Percentiles rank a stretch among this genome's conserved stretches.
Evolutionary conservation across 2,113 vertebrate species (phyloP).

Genomic region (Chaetodon trifascialis): DNA sequence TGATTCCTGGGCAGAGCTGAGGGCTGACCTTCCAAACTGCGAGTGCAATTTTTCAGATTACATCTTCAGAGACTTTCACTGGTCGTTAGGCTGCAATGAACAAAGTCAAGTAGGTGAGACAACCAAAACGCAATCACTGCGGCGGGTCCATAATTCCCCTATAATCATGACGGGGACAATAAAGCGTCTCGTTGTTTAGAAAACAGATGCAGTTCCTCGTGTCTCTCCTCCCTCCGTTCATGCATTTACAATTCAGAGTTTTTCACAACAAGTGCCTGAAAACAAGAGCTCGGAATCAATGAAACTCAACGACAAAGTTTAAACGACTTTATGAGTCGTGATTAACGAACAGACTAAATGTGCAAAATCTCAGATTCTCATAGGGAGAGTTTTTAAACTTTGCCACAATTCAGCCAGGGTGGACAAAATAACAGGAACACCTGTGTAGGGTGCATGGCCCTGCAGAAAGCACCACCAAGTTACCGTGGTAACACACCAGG

Average conservation of each 20-base stretch:
- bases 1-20: neutral
- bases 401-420: neutral
- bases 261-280: neutral
- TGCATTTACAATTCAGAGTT: neutral
- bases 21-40: conserved; percentile 6
- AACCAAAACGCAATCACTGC: conserved; percentile 6
- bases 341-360: neutral
- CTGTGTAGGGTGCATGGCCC: neutral
- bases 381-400: neutral
- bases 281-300: neutral
- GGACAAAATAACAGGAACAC: neutral
- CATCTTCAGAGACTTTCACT: neutral
- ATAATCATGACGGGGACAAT: fast-evolving
- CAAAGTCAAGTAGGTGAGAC: conserved; percentile 10
- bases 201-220: neutral
- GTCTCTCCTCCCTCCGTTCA: neutral
- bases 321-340: neutral
- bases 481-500: neutral
- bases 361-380: neutral
- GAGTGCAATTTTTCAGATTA: neutral
- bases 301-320: neutral
- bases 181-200: neutral
- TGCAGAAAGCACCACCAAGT: neutral
- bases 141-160: neutral
- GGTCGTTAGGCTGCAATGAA: neutral